Evolutionary conservation across 1,140 invertebrate genomes (phyloP).

Genomic region (Acromyrmex heyeri): DNA sequence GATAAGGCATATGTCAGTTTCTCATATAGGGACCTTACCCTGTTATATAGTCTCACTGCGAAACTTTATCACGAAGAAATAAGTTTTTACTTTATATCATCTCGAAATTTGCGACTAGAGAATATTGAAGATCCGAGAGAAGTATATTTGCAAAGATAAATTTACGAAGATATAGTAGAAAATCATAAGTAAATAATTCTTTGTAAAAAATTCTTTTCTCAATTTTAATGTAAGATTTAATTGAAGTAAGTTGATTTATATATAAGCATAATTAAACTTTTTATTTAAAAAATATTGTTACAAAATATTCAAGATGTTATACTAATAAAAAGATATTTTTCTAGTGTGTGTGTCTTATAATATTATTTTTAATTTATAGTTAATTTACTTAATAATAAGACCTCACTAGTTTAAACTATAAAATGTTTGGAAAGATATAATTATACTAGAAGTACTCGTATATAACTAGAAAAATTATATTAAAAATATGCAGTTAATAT

Average conservation of each 20-base stretch:
- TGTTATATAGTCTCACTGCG: neutral
- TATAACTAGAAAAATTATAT: too few relatives aligned
- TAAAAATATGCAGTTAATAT: too few relatives aligned
- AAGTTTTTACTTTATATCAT: neutral
- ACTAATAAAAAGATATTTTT: neutral
- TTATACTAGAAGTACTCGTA: too few relatives aligned
- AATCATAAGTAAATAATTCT: neutral
- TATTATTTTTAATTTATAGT: neutral
- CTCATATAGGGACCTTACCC: neutral
- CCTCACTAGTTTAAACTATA: neutral
- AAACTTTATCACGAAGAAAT: neutral
- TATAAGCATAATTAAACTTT: neutral
- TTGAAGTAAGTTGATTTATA: neutral
- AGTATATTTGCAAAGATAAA: neutral
- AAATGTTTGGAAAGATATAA: too few relatives aligned
- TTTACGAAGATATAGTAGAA: neutral
- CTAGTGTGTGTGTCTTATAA: neutral
- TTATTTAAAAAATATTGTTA: neutral
- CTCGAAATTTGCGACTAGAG: neutral
- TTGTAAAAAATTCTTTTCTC: neutral
- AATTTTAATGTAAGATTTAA: neutral
- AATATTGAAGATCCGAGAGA: neutral
- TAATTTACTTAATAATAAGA: neutral
- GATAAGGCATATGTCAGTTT: slow-evolving; percentile 17
- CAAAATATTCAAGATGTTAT: neutral